Base-by-base conservation (phyloP, 2,113 vertebrate genomes). In the Haemorhous mexicanus region DNA sequence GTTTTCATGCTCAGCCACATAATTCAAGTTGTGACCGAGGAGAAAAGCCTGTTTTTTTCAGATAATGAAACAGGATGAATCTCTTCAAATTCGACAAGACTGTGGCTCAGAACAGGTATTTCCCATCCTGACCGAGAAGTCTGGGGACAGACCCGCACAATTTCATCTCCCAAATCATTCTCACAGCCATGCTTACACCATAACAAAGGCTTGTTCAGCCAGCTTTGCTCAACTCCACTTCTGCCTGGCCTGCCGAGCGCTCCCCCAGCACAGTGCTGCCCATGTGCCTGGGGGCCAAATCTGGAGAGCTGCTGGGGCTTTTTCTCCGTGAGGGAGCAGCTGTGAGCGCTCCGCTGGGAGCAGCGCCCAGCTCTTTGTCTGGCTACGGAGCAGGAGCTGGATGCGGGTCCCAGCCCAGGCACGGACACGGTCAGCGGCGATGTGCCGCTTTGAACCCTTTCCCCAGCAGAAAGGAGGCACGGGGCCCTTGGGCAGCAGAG, bases 371-470 rank as follows among this genome's bases (percentile, higher is more conserved):
- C 23, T 74, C 84, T 87, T 72, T 68, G 77, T 72, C 74, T 61
- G 1, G 7, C 47, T 21, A 7, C 66, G 11, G 77, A 44, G 62
- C 32, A 3, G 0, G 1, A 33, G 63, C 23, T 0, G 2, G 59
- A 37, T 32, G 43, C 24, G 28, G 35, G 83, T 14, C 50, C 66
- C 66, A 56, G 1, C 33, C 56, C 0, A 0, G 5, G 9, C 5
- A 8, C 0, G 13, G 76, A 13, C 32, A 12, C 6, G 0, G 0
- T 4, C 32, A 26, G 23, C 2, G 7, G 24, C 33, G 28, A n/a
- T 1, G 8, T 4, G n/a, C 39, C 33, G 47, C 10, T 35, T 14
- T 30, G 56, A 80, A 17, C 2, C 0, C 7, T 24, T 11, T 44
- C 39, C 49, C 58, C 11, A 6, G 15, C 35, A 20, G 20, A 52